Evolutionary conservation across 92 coral and sea anemone species (phyloP), one percentile per base, ranked within the genome.

Genomic region (Phenganax subtilis): DNA sequence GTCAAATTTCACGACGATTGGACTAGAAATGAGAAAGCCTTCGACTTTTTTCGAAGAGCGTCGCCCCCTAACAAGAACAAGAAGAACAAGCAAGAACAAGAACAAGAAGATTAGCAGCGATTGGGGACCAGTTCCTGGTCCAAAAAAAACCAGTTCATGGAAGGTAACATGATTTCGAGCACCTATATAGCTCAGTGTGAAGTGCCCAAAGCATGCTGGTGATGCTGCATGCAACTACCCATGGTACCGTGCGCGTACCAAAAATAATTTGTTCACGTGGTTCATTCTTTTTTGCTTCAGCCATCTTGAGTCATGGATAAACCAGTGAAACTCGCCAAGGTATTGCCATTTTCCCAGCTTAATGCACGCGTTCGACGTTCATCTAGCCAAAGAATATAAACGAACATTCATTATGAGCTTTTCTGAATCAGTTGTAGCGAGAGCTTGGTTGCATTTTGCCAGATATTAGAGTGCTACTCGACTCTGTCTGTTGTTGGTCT

Each of bases 271-370:
- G 85, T 88, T 90, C 97, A 93, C 98, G 97, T 91, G 98, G 87
- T 88, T 81, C 80, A n/a, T 78, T 55, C 89, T 81, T 91, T 91
- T 90, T 90, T 75, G 72, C 75, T 72, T 85, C 94, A 92, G 91
- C 97, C 98, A 90, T 91, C 80, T 87, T 91, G 85, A 51, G 77
- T 87, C 86, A 93, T 93, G 98, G 98, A 93, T 79, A 93, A 93
- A 68, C 97, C 98, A 28, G 97, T 88, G 71, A 93, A 93, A 83
- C 92, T 93, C 57, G 97, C 97, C 0, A 93, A 93, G 93, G 98
- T 93, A 88, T 69, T 76, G 79, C 66, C 10, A 14, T 51, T 28
- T 85, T 87, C 67, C 57, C 37, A 6, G 15, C 15, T 75, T 14
- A 81, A 31, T 6, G 6, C 54, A 55, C 61, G 56, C 67, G 61